Conservation (phyloP, 2,797 vertebrate genomes). For the Acipenser oxyrinchus region DNA sequence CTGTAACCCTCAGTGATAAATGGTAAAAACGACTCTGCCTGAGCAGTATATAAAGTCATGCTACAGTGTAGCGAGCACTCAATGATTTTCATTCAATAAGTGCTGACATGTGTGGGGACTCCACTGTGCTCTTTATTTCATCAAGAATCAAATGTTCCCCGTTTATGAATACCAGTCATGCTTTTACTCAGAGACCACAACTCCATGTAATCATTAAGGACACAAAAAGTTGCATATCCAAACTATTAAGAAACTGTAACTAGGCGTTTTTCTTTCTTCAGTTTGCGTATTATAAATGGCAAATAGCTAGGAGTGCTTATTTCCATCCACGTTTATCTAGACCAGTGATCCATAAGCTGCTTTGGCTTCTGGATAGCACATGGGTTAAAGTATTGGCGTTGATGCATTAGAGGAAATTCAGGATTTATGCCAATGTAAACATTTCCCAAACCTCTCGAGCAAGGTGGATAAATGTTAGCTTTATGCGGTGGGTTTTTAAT, state of each 20-base stretch:
- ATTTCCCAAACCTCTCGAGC: conserved; percentile 46
- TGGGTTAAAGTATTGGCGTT: conserved; percentile 44
- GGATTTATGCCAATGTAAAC: conserved; percentile 56
- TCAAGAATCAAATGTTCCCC: conserved; percentile 51
- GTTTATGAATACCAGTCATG: conserved; percentile 37
- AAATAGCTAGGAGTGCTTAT: not conserved
- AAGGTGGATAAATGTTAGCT: conserved; percentile 48
- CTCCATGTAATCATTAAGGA: conserved; percentile 27
- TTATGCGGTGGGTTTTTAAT: conserved; percentile 44
- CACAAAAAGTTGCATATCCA: conserved; percentile 17
- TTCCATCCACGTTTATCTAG: conserved; percentile 18
- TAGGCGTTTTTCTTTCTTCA: not conserved
- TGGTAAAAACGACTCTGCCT: conserved; percentile 33
- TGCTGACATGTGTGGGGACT: conserved; percentile 55
- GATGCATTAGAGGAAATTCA: conserved; percentile 55
- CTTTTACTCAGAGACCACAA: conserved; percentile 13
- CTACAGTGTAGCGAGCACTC: conserved; percentile 41
- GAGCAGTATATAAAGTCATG: conserved; percentile 41
- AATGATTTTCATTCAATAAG: conserved; percentile 54
- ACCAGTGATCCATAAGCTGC: not conserved
- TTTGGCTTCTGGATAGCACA: conserved; percentile 13
- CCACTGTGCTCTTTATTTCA: conserved; percentile 56
- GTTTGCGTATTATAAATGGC: conserved; percentile 16
- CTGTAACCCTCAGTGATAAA: conserved; percentile 32
- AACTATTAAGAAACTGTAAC: conserved; percentile 9